Conservation (phyloP, 2,888 invertebrate species). For the Antheraea assamensis region DNA sequence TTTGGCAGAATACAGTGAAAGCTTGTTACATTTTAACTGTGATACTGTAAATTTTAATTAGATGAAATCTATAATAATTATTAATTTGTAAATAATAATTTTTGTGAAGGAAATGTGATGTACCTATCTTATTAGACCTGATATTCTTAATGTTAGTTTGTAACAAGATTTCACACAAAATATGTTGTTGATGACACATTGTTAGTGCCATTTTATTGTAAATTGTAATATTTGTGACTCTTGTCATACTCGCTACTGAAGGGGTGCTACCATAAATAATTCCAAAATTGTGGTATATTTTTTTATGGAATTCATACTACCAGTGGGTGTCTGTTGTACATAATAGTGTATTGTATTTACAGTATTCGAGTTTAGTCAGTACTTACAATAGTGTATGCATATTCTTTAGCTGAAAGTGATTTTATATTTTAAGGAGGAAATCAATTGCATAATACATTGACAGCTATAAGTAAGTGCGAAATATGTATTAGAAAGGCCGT, state of each 20-base stretch:
- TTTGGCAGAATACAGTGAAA: slow-evolving; percentile 72
- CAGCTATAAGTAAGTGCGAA: slow-evolving; percentile 76
- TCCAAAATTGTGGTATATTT: slow-evolving; percentile 81
- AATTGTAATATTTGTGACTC: slow-evolving; percentile 81
- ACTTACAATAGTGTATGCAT: slow-evolving; percentile 80
- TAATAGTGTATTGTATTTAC: slow-evolving; percentile 80
- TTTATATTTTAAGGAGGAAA: slow-evolving; percentile 77
- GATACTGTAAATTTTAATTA: slow-evolving; percentile 79
- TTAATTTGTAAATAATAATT: slow-evolving; percentile 70
- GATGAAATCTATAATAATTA: slow-evolving; percentile 78
- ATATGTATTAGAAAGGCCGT: slow-evolving; percentile 76
- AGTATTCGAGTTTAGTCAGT: slow-evolving; percentile 81
- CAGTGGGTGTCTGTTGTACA: slow-evolving; percentile 81
- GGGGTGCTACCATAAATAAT: slow-evolving; percentile 83
- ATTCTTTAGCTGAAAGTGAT: slow-evolving; percentile 81
- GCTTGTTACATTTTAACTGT: slow-evolving; percentile 83
- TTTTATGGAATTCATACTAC: slow-evolving; percentile 80
- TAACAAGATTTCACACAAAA: slow-evolving; percentile 80
- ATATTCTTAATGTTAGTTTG: slow-evolving; percentile 77
- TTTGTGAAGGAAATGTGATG: slow-evolving; percentile 68
- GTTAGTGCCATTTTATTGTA: slow-evolving; percentile 81
- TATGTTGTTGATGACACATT: slow-evolving; percentile 79
- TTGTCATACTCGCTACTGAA: slow-evolving; percentile 83
- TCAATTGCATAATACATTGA: slow-evolving; percentile 79
- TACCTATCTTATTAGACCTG: slow-evolving; percentile 69